Conservation (phyloP, 2,888 invertebrate genomes). For the Pycnomerus fuliginosus region DNA sequence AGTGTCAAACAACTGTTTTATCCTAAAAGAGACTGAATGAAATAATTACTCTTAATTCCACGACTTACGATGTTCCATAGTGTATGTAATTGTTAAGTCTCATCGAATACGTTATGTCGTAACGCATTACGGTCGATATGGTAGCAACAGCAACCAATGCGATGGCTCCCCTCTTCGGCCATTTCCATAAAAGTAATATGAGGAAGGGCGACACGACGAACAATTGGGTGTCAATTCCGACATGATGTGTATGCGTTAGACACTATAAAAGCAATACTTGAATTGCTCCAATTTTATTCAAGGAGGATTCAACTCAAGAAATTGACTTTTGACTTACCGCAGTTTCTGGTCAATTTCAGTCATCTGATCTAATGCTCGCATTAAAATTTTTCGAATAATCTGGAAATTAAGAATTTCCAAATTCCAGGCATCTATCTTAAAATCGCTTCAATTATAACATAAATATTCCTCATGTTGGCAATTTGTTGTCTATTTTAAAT, state of each 20-base stretch:
- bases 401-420: too few species aligned
- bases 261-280: conserved; percentile 54
- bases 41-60: conserved; percentile 2
- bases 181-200: conserved; percentile 61
- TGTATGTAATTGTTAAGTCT: conserved; percentile 66
- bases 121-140: conserved; percentile 62
- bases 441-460: too few species aligned
- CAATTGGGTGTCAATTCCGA: conserved; percentile 70
- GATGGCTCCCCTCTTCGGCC: conserved; percentile 58
- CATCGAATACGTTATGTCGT: conserved; percentile 61
- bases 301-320: too few species aligned
- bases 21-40: conserved; percentile 51
- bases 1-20: conserved; percentile 65
- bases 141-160: conserved; percentile 54
- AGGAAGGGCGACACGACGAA: conserved; percentile 64
- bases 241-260: conserved; percentile 69
- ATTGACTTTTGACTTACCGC: too few species aligned
- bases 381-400: too few species aligned
- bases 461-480: too few species aligned
- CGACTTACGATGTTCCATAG: conserved; percentile 67
- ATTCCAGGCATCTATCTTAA: too few species aligned
- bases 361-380: too few species aligned
- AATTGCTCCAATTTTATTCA: neutral
- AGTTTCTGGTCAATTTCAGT: too few species aligned
- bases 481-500: too few species aligned